These are phyloP conservation scores for Asbolus verrucosus DNA, from an alignment of 1,140 invertebrate species.

Conservation along the genomic window DNA sequence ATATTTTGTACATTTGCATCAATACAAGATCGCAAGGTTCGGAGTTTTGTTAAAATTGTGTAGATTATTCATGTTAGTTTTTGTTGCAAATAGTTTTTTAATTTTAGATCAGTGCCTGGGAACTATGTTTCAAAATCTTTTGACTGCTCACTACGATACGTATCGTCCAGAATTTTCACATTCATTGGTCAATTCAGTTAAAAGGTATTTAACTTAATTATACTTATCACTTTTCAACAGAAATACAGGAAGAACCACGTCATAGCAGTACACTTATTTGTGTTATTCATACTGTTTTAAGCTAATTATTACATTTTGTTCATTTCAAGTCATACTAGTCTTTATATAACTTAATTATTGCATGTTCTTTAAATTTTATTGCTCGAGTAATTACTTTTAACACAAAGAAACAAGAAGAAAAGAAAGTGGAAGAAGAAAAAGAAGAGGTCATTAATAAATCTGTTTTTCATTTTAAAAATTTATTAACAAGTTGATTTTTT, in stretches of 20 bases:
- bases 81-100: too few species aligned
- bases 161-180: slow-evolving; percentile 3
- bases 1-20: too few species aligned
- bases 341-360: background rate
- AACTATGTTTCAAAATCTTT: slow-evolving; percentile 12
- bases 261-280: background rate
- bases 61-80: too few species aligned
- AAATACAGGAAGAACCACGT: background rate
- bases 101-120: background rate
- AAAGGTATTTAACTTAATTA: slow-evolving; percentile 38
- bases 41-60: too few species aligned
- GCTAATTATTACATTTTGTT: background rate
- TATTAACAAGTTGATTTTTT: too few species aligned
- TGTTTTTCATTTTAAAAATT: too few species aligned
- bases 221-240: background rate
- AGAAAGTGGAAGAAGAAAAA: too few species aligned
- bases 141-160: slow-evolving; percentile 5
- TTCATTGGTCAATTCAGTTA: slow-evolving; percentile 16
- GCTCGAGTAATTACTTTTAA: too few species aligned
- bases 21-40: too few species aligned
- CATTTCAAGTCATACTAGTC: background rate
- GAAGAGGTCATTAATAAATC: too few species aligned
- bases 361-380: too few species aligned
- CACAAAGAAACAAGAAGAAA: too few species aligned
- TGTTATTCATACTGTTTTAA: background rate